phyloP scores from a whole-genome alignment of 2,113 vertebrate species.

The Callipepla californica region DNA sequence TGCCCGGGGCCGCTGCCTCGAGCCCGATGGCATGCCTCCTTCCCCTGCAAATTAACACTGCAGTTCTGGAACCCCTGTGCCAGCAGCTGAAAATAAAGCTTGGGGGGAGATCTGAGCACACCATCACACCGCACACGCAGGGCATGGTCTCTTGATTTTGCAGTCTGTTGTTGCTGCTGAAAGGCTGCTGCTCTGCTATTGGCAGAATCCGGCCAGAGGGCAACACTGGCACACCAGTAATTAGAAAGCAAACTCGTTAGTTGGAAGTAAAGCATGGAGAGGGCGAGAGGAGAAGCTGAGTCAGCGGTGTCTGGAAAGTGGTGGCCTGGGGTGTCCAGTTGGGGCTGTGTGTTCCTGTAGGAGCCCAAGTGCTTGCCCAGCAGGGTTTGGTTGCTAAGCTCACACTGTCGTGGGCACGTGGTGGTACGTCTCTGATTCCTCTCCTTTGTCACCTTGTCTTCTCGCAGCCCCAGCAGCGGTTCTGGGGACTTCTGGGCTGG shows the following conservation, averaged over 20 bases:
- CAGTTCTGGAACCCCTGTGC: not conserved
- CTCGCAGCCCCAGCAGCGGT: too few species aligned
- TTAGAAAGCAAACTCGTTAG: constrained; percentile 26
- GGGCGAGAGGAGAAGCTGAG: not conserved
- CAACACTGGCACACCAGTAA: not conserved
- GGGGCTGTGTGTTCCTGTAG: not conserved
- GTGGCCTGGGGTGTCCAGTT: not conserved
- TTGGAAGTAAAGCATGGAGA: not conserved
- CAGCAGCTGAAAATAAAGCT: not conserved
- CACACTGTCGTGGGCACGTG: not conserved
- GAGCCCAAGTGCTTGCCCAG: not conserved
- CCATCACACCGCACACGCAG: not conserved
- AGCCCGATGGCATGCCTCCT: not conserved
- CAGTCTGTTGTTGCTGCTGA: not conserved
- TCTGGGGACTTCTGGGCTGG: not conserved
- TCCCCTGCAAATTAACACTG: not conserved
- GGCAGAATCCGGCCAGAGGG: not conserved
- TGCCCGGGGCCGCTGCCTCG: not conserved
- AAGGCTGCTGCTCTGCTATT: not conserved
- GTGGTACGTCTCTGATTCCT: not conserved
- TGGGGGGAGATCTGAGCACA: too few species aligned
- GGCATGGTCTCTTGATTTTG: not conserved
- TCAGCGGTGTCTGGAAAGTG: not conserved
- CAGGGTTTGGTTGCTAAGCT: not conserved
- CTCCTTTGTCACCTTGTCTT: not conserved